Evolutionary conservation across 2,888 invertebrate species (phyloP).

Genomic region (Drosophila quinaria): DNA sequence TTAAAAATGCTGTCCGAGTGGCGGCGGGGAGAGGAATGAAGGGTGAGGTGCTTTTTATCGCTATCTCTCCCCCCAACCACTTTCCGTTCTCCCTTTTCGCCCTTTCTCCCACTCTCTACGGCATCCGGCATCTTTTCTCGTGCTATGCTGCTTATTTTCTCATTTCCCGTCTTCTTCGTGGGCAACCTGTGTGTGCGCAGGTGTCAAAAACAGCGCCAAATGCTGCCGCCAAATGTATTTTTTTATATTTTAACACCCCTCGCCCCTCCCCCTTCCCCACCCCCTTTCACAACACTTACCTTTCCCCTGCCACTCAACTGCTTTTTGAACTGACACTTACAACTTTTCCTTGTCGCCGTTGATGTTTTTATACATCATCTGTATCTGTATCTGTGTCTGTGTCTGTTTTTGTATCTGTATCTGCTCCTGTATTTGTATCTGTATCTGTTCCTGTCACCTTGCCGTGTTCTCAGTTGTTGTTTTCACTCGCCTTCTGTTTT

Average conservation of each 20-base stretch:
- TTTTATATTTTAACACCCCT: constrained; percentile 68
- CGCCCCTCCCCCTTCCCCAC: constrained; percentile 25
- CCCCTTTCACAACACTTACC: neutral
- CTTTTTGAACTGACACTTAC: constrained; percentile 72
- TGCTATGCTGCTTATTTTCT: constrained; percentile 72
- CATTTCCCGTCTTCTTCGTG: constrained; percentile 68
- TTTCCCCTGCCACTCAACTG: constrained; percentile 19
- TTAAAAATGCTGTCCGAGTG: constrained; percentile 43
- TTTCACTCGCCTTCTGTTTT: constrained; percentile 15
- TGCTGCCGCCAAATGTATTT: constrained; percentile 65
- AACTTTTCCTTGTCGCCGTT: constrained; percentile 69
- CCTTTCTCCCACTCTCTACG: neutral
- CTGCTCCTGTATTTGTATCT: constrained; percentile 2
- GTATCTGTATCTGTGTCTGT: constrained; percentile 32
- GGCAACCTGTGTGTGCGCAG: constrained; percentile 65
- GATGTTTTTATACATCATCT: constrained; percentile 78
- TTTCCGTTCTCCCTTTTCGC: neutral
- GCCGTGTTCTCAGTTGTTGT: constrained; percentile 19
- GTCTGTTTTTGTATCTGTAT: constrained; percentile 14
- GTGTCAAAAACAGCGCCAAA: constrained; percentile 72
- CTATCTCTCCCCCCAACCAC: constrained; percentile 6
- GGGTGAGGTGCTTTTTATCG: constrained; percentile 52
- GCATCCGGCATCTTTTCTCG: constrained; percentile 12
- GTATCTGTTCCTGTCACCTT: constrained; percentile 35
- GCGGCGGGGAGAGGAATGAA: neutral